Conservation (phyloP, 1,140 invertebrate species). For the Meloidogyne floridensis region DNA sequence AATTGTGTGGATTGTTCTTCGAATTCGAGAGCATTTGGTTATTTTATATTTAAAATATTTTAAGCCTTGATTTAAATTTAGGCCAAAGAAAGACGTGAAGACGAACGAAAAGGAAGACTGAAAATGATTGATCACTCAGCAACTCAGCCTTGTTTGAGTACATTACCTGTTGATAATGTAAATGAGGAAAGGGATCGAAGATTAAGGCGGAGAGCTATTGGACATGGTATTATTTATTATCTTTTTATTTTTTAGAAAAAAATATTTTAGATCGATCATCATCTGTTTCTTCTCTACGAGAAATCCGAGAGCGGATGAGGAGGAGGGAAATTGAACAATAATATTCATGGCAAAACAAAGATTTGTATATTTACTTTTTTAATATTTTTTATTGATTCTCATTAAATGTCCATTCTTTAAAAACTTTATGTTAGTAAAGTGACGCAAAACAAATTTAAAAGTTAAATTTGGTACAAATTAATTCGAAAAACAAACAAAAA, state of each 20-base stretch:
- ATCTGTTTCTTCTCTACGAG: background rate
- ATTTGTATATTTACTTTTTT: background rate
- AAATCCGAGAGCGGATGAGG: background rate
- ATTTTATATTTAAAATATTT: background rate
- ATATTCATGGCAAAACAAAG: background rate
- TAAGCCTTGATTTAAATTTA: background rate
- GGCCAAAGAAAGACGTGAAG: background rate
- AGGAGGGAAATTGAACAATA: background rate
- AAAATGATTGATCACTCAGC: background rate
- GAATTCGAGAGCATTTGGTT: background rate
- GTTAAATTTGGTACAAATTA: background rate
- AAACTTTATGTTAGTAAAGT: background rate
- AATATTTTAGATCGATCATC: background rate
- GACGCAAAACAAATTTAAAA: background rate
- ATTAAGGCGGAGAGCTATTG: background rate
- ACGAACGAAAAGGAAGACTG: background rate
- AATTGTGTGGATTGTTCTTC: constrained; percentile 2
- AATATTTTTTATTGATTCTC: background rate
- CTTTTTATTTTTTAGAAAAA: background rate
- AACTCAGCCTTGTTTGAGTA: background rate
- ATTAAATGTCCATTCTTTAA: background rate
- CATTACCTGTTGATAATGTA: background rate
- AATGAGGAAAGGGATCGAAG: background rate
- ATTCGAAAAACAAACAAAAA: background rate
- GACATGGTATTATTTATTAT: background rate